These are phyloP conservation scores for Pseudonaja textilis DNA, from an alignment of 2,113 vertebrate species.

Conservation along the genomic window DNA sequence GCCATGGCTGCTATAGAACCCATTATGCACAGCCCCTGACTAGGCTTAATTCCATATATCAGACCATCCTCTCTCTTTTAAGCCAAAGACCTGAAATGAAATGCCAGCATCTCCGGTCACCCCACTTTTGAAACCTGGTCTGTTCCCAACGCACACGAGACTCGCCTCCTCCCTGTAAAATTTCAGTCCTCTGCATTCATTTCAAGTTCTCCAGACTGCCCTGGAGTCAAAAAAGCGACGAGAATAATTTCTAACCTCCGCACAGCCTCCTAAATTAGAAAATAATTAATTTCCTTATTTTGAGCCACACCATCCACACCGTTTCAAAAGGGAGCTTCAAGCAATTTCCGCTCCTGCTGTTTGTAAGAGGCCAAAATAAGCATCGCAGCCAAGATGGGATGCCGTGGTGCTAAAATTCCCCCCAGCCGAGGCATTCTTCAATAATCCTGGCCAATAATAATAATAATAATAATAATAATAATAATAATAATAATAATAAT, in stretches of 20 bases:
- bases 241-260: neutral
- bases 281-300: neutral
- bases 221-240: neutral
- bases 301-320: too few species aligned
- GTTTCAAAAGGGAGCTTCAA: neutral
- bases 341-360: neutral
- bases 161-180: neutral
- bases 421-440: neutral
- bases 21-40: neutral
- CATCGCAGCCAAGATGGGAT: neutral
- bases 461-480: neutral
- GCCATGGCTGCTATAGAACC: neutral
- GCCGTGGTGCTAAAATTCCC: neutral
- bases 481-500: neutral
- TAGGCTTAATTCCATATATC: neutral
- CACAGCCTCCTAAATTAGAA: neutral
- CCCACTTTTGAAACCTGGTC: neutral
- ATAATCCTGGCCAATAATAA: neutral
- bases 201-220: neutral
- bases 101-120: accelerated
- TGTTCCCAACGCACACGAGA: neutral
- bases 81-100: neutral
- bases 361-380: neutral
- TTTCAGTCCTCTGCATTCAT: neutral
- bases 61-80: neutral